Percentiles rank a stretch among this genome's conserved stretches.
phyloP scores from a whole-genome alignment of 2,797 vertebrate genomes.

The Salarias fasciatus region DNA sequence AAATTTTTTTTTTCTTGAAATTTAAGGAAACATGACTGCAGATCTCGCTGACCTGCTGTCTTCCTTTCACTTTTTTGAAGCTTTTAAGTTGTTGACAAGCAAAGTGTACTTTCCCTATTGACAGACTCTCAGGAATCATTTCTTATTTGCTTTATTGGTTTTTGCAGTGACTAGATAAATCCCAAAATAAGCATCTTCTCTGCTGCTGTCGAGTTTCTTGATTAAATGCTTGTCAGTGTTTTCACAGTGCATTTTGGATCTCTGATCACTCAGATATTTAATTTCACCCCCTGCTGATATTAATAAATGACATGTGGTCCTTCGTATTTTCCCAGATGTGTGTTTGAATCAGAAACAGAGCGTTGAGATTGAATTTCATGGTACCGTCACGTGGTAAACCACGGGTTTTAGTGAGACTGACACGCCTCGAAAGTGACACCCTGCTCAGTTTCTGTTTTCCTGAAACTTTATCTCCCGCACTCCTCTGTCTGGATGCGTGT shows the following conservation, averaged over 20 bases:
- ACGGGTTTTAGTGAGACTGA: background rate
- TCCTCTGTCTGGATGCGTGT: constrained; percentile 3
- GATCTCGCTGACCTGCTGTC: too few species aligned
- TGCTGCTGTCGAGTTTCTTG: background rate
- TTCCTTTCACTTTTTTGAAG: too few species aligned
- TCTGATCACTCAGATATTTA: background rate
- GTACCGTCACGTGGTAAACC: background rate
- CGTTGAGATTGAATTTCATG: too few species aligned
- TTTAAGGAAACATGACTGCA: too few species aligned
- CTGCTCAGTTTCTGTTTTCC: constrained; percentile 13
- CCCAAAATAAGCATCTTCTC: constrained; percentile 1
- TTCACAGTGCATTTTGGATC: background rate
- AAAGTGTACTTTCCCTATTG: too few species aligned
- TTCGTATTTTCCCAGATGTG: background rate
- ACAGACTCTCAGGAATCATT: too few species aligned
- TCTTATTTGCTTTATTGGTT: background rate
- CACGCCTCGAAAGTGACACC: constrained; percentile 5
- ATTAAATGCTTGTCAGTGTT: background rate
- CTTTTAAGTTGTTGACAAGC: too few species aligned
- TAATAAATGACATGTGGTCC: background rate
- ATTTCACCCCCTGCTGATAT: background rate
- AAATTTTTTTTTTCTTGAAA: too few species aligned
- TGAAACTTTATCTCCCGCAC: constrained; percentile 23
- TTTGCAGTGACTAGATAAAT: background rate
- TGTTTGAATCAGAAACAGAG: too few species aligned